A percentile compares a stretch with the other conserved stretches of the same genome.
phyloP scores from a whole-genome alignment of 2,888 invertebrate genomes.

The Clusia tigrina region DNA sequence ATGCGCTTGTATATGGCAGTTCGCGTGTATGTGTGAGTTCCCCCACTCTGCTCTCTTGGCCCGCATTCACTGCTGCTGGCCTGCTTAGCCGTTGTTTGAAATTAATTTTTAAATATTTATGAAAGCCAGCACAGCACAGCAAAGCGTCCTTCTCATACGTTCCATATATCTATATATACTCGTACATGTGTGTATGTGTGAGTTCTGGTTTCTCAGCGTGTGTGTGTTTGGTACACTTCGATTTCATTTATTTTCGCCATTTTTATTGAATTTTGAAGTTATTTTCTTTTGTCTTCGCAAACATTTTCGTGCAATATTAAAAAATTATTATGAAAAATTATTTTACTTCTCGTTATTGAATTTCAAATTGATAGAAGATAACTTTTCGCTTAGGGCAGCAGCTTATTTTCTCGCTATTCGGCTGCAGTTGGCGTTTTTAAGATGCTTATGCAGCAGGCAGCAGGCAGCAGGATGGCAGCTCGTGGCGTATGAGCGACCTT shows the following conservation, averaged over 20 bases:
- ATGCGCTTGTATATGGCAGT: not conserved
- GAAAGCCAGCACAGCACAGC: slow-evolving; percentile 36
- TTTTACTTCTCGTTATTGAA: not conserved
- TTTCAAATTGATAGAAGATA: not conserved
- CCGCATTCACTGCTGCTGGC: not conserved
- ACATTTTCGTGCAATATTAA: slow-evolving; percentile 9
- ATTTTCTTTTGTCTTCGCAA: not conserved
- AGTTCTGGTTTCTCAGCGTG: no score
- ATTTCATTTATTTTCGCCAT: slow-evolving; percentile 40
- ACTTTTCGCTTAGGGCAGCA: no score
- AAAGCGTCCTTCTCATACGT: slow-evolving; percentile 19
- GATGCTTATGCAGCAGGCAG: no score
- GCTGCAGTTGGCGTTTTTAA: no score
- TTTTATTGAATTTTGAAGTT: slow-evolving; percentile 52
- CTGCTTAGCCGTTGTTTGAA: slow-evolving; percentile 38
- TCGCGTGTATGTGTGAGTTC: no score
- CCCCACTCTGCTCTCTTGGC: not conserved
- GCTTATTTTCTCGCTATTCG: no score
- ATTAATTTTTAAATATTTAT: slow-evolving; percentile 62
- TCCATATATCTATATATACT: slow-evolving; percentile 41
- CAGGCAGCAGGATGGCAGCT: no score
- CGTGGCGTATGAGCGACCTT: no score
- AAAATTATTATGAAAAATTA: slow-evolving; percentile 10
- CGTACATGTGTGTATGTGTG: slow-evolving; percentile 3
- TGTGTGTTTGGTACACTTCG: slow-evolving; percentile 18